Evolutionary conservation across 2,797 vertebrate species (phyloP).

Genomic region (Loriculus beryllinus): DNA sequence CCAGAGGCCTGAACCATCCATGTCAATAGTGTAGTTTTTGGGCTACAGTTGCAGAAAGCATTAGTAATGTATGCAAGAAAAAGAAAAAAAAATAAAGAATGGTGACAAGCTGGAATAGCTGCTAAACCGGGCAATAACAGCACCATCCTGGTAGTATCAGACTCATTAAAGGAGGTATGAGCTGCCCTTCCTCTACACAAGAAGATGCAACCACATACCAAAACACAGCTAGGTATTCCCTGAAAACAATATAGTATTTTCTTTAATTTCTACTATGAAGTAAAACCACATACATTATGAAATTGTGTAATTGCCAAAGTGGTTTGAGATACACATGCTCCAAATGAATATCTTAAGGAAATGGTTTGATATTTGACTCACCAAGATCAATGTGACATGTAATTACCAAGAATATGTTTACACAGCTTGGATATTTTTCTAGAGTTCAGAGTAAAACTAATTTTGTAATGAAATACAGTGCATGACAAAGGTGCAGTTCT

Average conservation of each 20-base stretch:
- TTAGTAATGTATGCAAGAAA: background rate
- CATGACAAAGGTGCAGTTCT: background rate
- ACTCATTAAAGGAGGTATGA: background rate
- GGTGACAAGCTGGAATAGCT: background rate
- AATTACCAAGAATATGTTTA: background rate
- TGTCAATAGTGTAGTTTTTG: background rate
- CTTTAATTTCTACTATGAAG: background rate
- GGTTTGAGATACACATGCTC: background rate
- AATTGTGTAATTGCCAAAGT: background rate
- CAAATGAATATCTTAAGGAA: background rate
- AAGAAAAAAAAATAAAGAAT: background rate
- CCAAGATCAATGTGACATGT: background rate
- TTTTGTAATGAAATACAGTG: background rate
- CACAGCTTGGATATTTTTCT: background rate
- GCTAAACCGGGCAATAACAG: background rate
- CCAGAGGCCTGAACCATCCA: background rate
- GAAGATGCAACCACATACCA: background rate
- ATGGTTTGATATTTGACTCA: background rate
- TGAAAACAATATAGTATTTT: background rate
- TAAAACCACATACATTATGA: background rate
- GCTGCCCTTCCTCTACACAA: background rate
- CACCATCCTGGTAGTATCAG: background rate
- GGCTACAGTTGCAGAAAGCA: background rate
- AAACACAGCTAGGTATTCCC: background rate
- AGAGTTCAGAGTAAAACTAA: background rate